These are phyloP conservation scores for Dicycla oo DNA, from an alignment of 2,888 invertebrate species.

Conservation along the genomic window DNA sequence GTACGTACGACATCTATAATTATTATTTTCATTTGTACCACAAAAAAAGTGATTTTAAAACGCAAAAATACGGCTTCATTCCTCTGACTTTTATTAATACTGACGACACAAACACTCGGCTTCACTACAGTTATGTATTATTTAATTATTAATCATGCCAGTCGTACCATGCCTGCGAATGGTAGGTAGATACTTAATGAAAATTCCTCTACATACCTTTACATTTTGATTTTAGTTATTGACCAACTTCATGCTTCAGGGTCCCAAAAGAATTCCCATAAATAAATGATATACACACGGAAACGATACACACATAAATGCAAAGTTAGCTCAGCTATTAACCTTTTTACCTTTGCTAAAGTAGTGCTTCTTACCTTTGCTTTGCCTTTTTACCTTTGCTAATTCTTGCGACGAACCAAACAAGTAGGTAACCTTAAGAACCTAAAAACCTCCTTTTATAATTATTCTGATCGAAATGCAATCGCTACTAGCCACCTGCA, in stretches of 20 bases:
- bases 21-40: no score
- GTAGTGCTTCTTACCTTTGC: no score
- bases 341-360: no score
- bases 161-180: background rate
- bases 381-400: no score
- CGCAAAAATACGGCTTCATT: background rate
- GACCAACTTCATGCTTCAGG: background rate
- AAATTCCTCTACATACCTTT: background rate
- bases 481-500: constrained; percentile 1
- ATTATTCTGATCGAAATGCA: background rate
- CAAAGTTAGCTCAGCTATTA: background rate
- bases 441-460: background rate
- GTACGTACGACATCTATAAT: no score
- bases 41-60: background rate
- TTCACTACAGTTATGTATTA: background rate
- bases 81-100: background rate
- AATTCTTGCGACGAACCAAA: background rate
- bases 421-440: background rate
- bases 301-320: background rate
- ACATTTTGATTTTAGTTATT: background rate
- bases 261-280: background rate
- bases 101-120: background rate
- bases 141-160: constrained; percentile 13
- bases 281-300: background rate
- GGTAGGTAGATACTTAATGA: background rate